These are phyloP conservation scores for Epirrita christyi DNA, from an alignment of 2,888 invertebrate genomes.

Conservation along the genomic window DNA sequence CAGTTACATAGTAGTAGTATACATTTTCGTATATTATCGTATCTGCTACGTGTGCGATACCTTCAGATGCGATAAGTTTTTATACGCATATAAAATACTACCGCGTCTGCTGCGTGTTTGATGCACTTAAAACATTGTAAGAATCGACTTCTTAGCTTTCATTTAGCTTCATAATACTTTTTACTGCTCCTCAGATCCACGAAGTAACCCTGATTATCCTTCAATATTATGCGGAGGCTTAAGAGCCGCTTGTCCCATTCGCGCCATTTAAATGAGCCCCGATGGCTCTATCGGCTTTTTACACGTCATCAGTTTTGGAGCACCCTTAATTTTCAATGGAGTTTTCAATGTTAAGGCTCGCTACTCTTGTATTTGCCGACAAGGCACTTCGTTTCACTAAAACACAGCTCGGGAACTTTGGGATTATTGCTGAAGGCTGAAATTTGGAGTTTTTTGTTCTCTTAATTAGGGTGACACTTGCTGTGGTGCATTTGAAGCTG, in stretches of 20 bases:
- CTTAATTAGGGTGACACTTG: conserved; percentile 11
- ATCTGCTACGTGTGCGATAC: no score
- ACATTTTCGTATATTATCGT: no score
- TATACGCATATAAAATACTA: no score
- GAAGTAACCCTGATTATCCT: conserved; percentile 37
- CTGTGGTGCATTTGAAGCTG: background rate
- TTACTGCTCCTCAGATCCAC: background rate
- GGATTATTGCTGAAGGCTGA: conserved; percentile 32
- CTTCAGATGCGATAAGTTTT: no score
- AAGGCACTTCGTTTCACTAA: conserved; percentile 56
- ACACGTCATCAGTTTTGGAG: conserved; percentile 78
- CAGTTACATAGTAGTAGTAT: no score
- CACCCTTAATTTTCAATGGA: conserved; percentile 71
- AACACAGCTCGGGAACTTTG: conserved; percentile 42
- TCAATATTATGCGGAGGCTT: conserved; percentile 49
- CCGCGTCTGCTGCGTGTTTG: no score
- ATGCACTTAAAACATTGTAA: background rate
- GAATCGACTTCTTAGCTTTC: background rate
- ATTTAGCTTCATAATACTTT: conserved; percentile 3
- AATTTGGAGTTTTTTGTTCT: conserved; percentile 13
- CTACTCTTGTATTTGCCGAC: conserved; percentile 56
- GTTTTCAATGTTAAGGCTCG: conserved; percentile 52
- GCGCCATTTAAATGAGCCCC: conserved; percentile 72
- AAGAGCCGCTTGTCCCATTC: conserved; percentile 62
- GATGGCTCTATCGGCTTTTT: conserved; percentile 75